phyloP scores from a whole-genome alignment of 2,888 invertebrate genomes.

The Myathropa florea region DNA sequence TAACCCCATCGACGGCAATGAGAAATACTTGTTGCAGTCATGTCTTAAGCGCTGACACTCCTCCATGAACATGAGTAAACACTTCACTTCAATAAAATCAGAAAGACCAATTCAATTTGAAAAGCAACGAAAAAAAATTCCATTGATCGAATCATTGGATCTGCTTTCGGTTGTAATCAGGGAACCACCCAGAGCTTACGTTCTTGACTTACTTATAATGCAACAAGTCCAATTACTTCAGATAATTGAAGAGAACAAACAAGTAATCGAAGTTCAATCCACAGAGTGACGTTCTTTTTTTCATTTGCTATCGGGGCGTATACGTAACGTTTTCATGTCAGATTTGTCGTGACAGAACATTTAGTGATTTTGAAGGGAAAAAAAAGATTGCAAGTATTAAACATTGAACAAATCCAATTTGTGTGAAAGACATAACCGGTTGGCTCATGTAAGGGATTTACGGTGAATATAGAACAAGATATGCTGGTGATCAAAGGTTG shows the following conservation, averaged over 20 bases:
- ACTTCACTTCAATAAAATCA: neutral
- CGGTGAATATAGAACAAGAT: neutral
- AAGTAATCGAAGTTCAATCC: neutral
- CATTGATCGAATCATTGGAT: neutral
- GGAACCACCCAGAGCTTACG: neutral
- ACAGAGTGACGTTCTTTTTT: neutral
- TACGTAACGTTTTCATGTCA: neutral
- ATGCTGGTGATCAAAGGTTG: neutral
- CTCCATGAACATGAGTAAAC: neutral
- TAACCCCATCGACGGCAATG: neutral
- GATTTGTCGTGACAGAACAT: neutral
- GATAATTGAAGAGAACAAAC: neutral
- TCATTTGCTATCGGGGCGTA: neutral
- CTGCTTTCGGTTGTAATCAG: neutral
- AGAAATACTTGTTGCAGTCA: neutral
- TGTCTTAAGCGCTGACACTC: neutral
- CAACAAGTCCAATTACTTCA: neutral
- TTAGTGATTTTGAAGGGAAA: neutral
- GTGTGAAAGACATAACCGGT: neutral
- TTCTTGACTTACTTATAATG: conserved; percentile 5
- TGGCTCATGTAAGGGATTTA: neutral
- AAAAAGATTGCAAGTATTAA: neutral
- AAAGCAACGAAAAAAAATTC: neutral
- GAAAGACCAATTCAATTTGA: neutral
- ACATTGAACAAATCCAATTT: neutral